These are phyloP conservation scores for Cromileptes altivelis DNA, from an alignment of 2,113 vertebrate species.

Conservation along the genomic window DNA sequence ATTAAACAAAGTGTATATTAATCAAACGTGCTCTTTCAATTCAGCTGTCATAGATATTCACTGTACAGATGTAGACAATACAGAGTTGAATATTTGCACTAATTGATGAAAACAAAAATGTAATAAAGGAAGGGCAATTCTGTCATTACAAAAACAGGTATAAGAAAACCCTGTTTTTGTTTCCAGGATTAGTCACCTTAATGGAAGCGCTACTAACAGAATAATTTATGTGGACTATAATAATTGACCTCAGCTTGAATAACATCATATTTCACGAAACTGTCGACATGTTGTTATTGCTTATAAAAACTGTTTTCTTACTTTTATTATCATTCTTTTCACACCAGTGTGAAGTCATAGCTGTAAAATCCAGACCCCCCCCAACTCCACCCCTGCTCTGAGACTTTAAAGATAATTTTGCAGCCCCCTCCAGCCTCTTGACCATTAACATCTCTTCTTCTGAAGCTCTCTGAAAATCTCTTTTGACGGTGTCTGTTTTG, in stretches of 20 bases:
- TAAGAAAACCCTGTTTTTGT: background rate
- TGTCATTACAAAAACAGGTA: background rate
- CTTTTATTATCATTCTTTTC: slow-evolving; percentile 5
- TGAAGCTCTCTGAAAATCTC: slow-evolving; percentile 47
- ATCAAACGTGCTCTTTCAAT: background rate
- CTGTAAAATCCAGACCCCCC: slow-evolving; percentile 38
- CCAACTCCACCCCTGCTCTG: background rate
- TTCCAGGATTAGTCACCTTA: background rate
- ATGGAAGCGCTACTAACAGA: background rate
- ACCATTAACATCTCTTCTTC: slow-evolving; percentile 44
- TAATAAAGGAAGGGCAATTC: background rate
- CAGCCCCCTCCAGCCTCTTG: slow-evolving; percentile 26
- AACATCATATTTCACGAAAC: background rate
- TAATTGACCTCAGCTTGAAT: background rate
- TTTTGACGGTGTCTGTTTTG: slow-evolving; percentile 49
- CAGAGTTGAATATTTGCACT: background rate
- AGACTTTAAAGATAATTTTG: slow-evolving; percentile 40
- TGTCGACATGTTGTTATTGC: background rate
- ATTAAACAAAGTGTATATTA: background rate
- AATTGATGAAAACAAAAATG: background rate
- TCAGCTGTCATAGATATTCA: background rate
- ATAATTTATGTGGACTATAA: background rate
- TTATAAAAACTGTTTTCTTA: background rate
- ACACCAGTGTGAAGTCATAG: slow-evolving; percentile 33
- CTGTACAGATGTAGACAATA: background rate